Conservation (phyloP, 2,113 vertebrate genomes). For the Tachycineta bicolor region DNA sequence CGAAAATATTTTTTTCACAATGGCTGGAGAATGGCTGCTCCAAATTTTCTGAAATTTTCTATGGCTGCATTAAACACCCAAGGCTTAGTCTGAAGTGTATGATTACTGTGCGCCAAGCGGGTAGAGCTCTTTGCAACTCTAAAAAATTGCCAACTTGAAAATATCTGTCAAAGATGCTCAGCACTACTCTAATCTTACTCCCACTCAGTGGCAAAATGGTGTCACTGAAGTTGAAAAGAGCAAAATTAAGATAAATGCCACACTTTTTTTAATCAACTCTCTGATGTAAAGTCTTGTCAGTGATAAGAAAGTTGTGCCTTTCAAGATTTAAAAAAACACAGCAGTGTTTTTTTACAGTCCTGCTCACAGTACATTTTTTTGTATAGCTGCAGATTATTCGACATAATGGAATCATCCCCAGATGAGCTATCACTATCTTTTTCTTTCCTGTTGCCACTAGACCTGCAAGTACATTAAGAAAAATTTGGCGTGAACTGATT, state of each 20-base stretch:
- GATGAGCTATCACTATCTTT: not conserved
- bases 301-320: not conserved
- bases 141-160: not conserved
- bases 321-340: not conserved
- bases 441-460: not conserved
- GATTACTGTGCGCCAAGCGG: not conserved
- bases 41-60: not conserved
- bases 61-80: not conserved
- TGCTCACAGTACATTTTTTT: not conserved
- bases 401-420: conserved; percentile 1
- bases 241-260: conserved; percentile 9
- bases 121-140: not conserved
- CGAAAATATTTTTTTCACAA: not conserved
- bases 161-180: not conserved
- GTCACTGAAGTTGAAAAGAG: not conserved
- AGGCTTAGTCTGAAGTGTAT: not conserved
- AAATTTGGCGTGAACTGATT: conserved; percentile 14
- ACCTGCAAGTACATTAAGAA: not conserved
- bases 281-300: not conserved
- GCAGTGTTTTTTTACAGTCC: no score
- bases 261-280: not conserved
- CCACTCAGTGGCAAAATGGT: not conserved
- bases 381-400: not conserved
- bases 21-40: not conserved
- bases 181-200: not conserved